Conservation (phyloP, 2,888 invertebrate genomes). For the Actias luna region DNA sequence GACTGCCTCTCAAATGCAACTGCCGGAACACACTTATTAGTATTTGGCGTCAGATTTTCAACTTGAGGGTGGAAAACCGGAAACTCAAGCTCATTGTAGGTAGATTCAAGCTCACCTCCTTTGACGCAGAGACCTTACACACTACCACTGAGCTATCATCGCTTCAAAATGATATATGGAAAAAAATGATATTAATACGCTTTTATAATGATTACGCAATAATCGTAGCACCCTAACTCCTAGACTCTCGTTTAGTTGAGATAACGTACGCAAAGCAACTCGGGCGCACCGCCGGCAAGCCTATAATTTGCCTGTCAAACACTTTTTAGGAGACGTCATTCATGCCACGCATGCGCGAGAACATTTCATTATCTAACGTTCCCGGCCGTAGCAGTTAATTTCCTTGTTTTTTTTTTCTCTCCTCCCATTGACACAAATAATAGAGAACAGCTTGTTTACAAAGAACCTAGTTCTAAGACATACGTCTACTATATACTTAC, state of each 20-base stretch:
- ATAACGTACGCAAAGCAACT: constrained; percentile 25
- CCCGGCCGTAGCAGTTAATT: constrained; percentile 8
- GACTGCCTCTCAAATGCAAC: too few species aligned
- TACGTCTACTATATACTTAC: neutral
- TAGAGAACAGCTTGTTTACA: neutral
- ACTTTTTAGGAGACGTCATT: constrained; percentile 71
- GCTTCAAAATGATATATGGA: too few species aligned
- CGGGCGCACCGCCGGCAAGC: constrained; percentile 35
- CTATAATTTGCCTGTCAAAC: constrained; percentile 76
- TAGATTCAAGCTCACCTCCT: too few species aligned
- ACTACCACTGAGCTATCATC: too few species aligned
- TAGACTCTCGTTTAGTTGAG: constrained; percentile 30
- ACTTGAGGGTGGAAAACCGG: too few species aligned
- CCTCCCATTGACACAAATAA: neutral
- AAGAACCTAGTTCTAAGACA: neutral
- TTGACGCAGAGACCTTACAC: too few species aligned
- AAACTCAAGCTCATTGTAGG: too few species aligned
- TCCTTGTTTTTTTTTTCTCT: neutral
- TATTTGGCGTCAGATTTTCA: too few species aligned
- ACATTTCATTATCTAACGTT: constrained; percentile 60
- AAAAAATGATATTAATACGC: neutral
- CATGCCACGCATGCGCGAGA: constrained; percentile 46
- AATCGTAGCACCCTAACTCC: constrained; percentile 22
- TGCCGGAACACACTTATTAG: too few species aligned
- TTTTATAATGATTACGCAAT: too few species aligned